phyloP scores from a whole-genome alignment of 2,113 vertebrate genomes.

The Typhlomys cinereus region DNA sequence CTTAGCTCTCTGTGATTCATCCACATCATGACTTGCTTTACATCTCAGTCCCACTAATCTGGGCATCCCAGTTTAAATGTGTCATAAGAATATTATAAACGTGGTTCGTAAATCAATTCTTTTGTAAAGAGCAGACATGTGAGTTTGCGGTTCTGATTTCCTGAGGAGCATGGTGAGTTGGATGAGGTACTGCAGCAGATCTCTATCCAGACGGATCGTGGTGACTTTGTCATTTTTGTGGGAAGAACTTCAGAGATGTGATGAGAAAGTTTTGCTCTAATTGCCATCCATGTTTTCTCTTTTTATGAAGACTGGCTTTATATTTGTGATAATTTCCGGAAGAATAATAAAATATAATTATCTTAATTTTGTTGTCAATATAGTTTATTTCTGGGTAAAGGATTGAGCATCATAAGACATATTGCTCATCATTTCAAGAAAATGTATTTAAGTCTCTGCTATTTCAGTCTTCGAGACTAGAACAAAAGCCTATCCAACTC shows the following conservation, averaged over 20 bases:
- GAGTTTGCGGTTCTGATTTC: neutral
- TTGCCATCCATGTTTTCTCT: neutral
- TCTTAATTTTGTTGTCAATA: neutral
- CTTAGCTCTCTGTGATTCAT: neutral
- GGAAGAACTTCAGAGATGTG: neutral
- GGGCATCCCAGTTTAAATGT: neutral
- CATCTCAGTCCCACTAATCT: neutral
- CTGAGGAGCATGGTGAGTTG: neutral
- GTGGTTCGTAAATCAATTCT: neutral
- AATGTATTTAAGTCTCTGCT: neutral
- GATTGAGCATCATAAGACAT: neutral
- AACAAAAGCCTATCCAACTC: neutral
- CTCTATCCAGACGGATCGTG: neutral
- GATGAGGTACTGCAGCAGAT: neutral
- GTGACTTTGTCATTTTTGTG: neutral
- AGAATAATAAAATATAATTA: neutral
- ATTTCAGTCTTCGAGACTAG: neutral
- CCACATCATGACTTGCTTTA: neutral
- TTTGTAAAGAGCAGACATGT: neutral
- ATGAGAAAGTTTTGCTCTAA: neutral
- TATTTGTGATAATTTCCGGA: neutral
- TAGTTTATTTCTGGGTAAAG: neutral
- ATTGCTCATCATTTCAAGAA: neutral
- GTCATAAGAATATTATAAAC: neutral
- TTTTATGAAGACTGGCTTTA: neutral